Evolutionary conservation across 2,797 vertebrate species (phyloP).

Genomic region (Hylomyscus alleni): DNA sequence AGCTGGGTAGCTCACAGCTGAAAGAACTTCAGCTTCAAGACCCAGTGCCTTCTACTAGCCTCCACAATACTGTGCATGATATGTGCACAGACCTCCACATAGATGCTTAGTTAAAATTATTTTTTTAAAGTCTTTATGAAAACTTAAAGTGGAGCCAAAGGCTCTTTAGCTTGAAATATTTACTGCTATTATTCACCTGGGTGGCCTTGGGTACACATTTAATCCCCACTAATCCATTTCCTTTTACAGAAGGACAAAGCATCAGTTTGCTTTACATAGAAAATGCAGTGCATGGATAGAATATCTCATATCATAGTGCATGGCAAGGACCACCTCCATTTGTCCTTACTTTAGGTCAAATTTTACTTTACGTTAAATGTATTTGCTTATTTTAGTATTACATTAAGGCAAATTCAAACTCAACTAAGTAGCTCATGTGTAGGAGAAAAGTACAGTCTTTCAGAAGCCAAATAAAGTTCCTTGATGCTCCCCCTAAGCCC

Average conservation of each 20-base stretch:
- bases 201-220: neutral
- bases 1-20: neutral
- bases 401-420: constrained; percentile 20
- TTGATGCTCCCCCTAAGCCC: neutral
- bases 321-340: neutral
- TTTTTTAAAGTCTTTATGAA: neutral
- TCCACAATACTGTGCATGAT: neutral
- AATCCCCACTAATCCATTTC: neutral
- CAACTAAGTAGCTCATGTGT: neutral
- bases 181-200: neutral
- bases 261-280: neutral
- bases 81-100: neutral
- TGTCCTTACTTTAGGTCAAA: neutral
- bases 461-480: neutral
- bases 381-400: constrained; percentile 1
- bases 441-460: neutral
- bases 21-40: neutral
- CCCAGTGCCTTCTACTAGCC: too few relatives aligned
- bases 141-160: neutral
- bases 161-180: neutral
- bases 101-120: neutral
- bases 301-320: neutral
- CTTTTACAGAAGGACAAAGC: neutral
- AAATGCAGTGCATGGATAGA: neutral
- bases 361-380: neutral